phyloP scores from a whole-genome alignment of 2,797 vertebrate species.

The Leucoraja ocellata region DNA sequence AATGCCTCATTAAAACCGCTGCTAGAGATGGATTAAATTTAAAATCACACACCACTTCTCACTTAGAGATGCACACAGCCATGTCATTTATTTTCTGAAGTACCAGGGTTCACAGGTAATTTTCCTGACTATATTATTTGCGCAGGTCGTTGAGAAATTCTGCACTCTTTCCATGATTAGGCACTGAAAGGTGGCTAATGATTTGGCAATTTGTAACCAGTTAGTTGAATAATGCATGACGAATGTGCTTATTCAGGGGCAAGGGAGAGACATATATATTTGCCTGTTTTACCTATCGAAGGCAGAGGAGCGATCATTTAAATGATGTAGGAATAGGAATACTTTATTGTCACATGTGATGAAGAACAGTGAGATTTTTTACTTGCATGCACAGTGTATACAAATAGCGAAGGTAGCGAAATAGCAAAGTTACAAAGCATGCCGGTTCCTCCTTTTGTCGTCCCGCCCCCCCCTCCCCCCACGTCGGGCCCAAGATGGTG shows the following conservation, averaged over 20 bases:
- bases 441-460: no score
- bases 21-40: conserved; percentile 2
- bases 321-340: background rate
- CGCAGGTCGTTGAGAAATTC: background rate
- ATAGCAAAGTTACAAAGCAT: no score
- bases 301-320: background rate
- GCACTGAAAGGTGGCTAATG: background rate
- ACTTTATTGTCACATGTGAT: no score
- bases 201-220: background rate
- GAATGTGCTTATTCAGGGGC: background rate
- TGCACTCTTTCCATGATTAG: background rate
- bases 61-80: background rate
- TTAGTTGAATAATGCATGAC: background rate
- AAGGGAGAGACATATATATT: no score
- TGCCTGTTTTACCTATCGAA: background rate
- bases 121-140: background rate
- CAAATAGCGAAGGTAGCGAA: no score
- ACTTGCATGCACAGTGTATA: no score
- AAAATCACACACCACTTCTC: background rate
- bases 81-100: background rate
- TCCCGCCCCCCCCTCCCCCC: no score
- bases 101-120: background rate
- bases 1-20: conserved; percentile 24
- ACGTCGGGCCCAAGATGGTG: no score
- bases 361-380: no score